A percentile compares a stretch with the other conserved stretches of the same genome.
Evolutionary conservation across 2,113 vertebrate genomes (phyloP).

Genomic region (Atrichornis clamosus): DNA sequence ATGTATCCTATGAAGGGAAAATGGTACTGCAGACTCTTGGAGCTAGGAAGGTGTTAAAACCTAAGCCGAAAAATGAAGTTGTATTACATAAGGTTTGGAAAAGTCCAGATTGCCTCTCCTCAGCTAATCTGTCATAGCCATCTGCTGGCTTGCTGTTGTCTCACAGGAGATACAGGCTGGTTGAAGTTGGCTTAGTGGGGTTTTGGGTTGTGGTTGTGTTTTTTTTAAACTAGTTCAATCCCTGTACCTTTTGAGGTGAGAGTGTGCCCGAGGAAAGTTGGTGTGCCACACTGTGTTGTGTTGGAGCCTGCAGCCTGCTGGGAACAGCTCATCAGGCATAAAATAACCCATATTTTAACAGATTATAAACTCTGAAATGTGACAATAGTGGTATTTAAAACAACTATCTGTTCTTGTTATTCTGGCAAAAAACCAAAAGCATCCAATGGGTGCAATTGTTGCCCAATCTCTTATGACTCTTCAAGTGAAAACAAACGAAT

Average conservation of each 20-base stretch:
- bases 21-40: not conserved
- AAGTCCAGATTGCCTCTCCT: not conserved
- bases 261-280: not conserved
- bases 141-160: constrained; percentile 20
- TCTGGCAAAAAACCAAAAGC: not conserved
- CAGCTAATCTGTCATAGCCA: constrained; percentile 16
- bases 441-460: not conserved
- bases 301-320: not conserved
- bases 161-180: not conserved
- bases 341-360: not conserved
- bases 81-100: not conserved
- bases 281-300: rapidly evolving
- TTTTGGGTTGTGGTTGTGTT: not conserved
- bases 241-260: not conserved
- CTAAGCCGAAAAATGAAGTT: not conserved
- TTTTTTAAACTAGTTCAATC: not conserved
- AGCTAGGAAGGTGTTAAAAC: constrained; percentile 16
- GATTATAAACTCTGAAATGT: not conserved
- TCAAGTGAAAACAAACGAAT: not conserved
- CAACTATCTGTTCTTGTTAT: not conserved
- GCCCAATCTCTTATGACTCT: not conserved
- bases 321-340: not conserved
- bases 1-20: not conserved
- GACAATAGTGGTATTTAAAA: not conserved
- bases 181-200: not conserved